phyloP scores from a whole-genome alignment of 2,888 invertebrate genomes.

The Pterostichus madidus region DNA sequence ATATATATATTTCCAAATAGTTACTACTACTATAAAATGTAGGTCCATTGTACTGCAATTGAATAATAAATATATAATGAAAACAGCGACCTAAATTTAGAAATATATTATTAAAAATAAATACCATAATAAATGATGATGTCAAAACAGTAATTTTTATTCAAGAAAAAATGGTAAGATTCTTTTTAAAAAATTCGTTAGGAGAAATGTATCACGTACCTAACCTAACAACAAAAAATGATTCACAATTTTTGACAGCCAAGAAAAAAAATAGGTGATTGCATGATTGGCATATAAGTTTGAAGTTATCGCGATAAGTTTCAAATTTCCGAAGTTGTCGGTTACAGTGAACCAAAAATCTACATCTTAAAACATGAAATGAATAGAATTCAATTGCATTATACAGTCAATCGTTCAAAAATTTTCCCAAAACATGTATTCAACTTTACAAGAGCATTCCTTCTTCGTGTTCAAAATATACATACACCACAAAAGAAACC shows the following conservation, averaged over 20 bases:
- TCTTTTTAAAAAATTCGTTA: not conserved
- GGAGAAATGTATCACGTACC: too few relatives aligned
- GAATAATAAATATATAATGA: too few relatives aligned
- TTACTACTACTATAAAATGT: too few relatives aligned
- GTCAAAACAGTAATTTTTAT: not conserved
- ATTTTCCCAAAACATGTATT: slow-evolving; percentile 50
- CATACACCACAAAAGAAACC: slow-evolving; percentile 50
- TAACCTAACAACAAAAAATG: too few relatives aligned
- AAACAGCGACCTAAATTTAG: too few relatives aligned
- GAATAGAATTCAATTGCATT: slow-evolving; percentile 54
- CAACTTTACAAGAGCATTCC: slow-evolving; percentile 19
- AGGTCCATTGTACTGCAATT: too few relatives aligned
- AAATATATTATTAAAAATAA: not conserved
- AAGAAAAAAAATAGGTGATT: not conserved
- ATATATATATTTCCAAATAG: too few relatives aligned
- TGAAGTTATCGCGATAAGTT: slow-evolving; percentile 31
- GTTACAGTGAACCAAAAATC: slow-evolving; percentile 38
- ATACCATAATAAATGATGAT: not conserved
- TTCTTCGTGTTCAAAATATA: slow-evolving; percentile 28
- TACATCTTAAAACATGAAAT: slow-evolving; percentile 50
- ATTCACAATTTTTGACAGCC: not conserved
- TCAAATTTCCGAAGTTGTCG: slow-evolving; percentile 36
- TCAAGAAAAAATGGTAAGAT: too few relatives aligned
- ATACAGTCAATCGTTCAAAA: slow-evolving; percentile 30
- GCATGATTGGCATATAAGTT: too few relatives aligned